phyloP scores from a whole-genome alignment of 2,797 vertebrate species.

The Dryobates pubescens region DNA sequence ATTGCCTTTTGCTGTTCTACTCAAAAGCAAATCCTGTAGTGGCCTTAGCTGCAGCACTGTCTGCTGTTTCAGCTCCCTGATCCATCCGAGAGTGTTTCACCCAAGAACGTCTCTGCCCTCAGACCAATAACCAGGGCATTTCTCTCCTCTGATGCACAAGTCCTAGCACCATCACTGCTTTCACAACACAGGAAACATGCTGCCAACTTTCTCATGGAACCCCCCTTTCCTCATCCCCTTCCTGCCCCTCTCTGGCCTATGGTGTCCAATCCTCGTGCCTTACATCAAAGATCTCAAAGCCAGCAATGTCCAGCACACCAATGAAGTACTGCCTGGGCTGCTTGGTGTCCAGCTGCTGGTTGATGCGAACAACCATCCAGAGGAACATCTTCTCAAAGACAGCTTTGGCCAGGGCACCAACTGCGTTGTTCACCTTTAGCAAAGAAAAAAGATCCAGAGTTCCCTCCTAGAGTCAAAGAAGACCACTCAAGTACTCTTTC shows the following conservation, averaged over 20 bases:
- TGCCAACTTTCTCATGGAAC: neutral
- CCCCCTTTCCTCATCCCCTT: neutral
- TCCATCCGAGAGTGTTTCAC: neutral
- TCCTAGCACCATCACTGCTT: neutral
- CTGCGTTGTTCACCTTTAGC: constrained; percentile 79
- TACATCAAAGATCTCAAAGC: constrained; percentile 88
- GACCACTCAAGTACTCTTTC: rapidly evolving
- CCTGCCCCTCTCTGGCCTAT: neutral
- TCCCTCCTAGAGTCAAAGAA: neutral
- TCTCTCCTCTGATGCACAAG: neutral
- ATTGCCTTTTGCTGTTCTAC: neutral
- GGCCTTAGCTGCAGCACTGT: neutral
- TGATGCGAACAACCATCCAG: constrained; percentile 87
- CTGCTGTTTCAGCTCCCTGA: neutral
- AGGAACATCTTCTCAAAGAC: constrained; percentile 85
- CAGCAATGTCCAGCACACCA: constrained; percentile 79
- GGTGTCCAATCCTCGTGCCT: neutral
- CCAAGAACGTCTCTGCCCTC: neutral
- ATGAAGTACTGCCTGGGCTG: constrained; percentile 85
- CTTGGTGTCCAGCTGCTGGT: constrained; percentile 86
- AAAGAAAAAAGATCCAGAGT: neutral
- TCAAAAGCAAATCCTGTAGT: neutral
- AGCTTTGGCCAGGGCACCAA: constrained; percentile 83
- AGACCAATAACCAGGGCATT: rapidly evolving
- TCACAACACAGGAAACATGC: neutral